Percentiles rank a stretch among this genome's conserved stretches.
Conservation (phyloP, 2,113 vertebrate genomes). For the Dicrurus megarhynchus region DNA sequence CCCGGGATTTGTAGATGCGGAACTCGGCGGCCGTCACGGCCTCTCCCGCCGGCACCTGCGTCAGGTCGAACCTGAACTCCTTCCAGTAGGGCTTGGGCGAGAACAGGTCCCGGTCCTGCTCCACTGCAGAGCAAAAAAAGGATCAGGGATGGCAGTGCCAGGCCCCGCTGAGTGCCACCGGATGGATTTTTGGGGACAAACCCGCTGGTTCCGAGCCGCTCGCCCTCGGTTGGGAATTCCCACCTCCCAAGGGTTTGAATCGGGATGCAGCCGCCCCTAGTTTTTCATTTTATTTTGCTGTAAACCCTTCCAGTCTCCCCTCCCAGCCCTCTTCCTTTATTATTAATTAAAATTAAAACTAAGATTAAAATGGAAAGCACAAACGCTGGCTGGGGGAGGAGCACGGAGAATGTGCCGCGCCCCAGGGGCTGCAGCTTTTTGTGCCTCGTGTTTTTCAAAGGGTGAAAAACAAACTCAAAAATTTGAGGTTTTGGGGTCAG, state of each 20-base stretch:
- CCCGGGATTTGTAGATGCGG: slow-evolving; percentile 90
- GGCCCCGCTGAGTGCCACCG: fast-evolving
- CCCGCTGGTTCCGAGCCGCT: fast-evolving
- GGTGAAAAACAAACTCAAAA: not conserved
- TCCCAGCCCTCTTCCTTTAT: not conserved
- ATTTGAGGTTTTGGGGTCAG: fast-evolving
- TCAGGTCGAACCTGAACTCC: slow-evolving; percentile 93
- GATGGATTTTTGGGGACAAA: not conserved
- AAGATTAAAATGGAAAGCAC: not conserved
- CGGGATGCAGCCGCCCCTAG: fast-evolving
- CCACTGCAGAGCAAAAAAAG: slow-evolving; percentile 75
- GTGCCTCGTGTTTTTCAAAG: not conserved
- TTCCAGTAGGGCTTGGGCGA: slow-evolving; percentile 92
- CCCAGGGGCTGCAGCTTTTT: not conserved
- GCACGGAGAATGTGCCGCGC: fast-evolving
- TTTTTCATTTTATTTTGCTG: not conserved
- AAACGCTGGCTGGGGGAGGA: fast-evolving
- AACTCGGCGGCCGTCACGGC: slow-evolving; percentile 89
- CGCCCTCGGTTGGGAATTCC: not conserved
- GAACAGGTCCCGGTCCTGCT: slow-evolving; percentile 83
- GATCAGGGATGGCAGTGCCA: not conserved
- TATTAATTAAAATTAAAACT: not conserved
- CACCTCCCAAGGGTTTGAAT: fast-evolving
- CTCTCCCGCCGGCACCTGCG: slow-evolving; percentile 87
- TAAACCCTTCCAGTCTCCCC: not conserved